Evolutionary conservation across 2,113 vertebrate genomes (phyloP).

Genomic region (Sinocyclocheilus rhinocerous): DNA sequence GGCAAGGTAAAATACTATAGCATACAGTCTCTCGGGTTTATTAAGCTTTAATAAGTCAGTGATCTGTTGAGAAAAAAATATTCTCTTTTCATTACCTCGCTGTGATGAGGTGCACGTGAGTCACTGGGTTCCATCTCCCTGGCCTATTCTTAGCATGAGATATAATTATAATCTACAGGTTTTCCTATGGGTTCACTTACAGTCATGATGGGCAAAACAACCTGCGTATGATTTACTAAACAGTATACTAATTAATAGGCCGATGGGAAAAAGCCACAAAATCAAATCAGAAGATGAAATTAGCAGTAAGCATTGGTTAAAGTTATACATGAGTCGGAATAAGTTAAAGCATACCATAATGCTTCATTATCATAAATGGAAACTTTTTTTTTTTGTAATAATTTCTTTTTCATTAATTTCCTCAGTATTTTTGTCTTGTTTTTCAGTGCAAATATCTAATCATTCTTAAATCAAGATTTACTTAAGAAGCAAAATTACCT

Average conservation of each 20-base stretch:
- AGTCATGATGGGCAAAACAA: not conserved
- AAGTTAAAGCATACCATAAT: not conserved
- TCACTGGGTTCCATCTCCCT: not conserved
- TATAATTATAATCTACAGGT: not conserved
- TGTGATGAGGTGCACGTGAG: not conserved
- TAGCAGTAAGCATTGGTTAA: not conserved
- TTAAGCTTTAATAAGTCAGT: not conserved
- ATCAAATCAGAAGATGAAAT: not conserved
- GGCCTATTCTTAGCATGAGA: not conserved
- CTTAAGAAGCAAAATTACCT: too few species aligned
- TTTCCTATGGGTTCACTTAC: not conserved
- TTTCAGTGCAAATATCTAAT: not conserved
- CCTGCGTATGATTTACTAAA: not conserved
- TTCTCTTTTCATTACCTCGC: not conserved
- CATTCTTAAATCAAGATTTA: not conserved
- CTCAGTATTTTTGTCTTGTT: not conserved
- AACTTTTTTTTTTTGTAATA: not conserved
- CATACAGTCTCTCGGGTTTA: not conserved
- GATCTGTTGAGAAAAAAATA: conserved; percentile 5
- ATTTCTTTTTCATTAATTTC: not conserved
- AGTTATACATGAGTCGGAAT: not conserved
- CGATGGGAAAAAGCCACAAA: not conserved
- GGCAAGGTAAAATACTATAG: not conserved
- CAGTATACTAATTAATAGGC: not conserved
- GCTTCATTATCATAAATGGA: not conserved